A percentile compares a stretch with the other conserved stretches of the same genome.
Evolutionary conservation across 2,113 vertebrate species (phyloP).

Genomic region (Ahaetulla prasina): DNA sequence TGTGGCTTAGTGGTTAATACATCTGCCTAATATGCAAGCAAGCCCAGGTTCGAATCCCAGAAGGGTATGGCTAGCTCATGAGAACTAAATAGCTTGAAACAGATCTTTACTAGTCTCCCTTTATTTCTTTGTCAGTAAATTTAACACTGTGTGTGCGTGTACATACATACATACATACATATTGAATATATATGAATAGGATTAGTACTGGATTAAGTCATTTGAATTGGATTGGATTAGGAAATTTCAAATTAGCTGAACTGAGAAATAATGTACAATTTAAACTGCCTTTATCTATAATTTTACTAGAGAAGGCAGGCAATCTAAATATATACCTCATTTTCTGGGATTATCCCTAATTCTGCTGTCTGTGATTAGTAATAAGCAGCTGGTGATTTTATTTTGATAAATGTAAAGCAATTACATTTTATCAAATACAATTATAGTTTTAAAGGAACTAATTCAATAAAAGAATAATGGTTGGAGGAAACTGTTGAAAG

Average conservation of each 20-base stretch:
- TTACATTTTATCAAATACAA: not conserved
- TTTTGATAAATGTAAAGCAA: constrained; percentile 20
- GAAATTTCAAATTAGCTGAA: constrained; percentile 8
- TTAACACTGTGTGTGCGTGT: too few relatives aligned
- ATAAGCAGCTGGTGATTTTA: not conserved
- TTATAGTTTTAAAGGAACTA: constrained; percentile 6
- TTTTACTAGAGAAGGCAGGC: not conserved
- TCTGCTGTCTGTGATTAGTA: not conserved
- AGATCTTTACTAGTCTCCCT: too few relatives aligned
- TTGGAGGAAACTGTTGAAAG: not conserved
- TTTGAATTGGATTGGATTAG: constrained; percentile 8
- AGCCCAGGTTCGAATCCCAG: too few relatives aligned
- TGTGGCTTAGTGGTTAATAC: too few relatives aligned
- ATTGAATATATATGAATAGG: not conserved
- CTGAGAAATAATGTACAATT: constrained; percentile 20
- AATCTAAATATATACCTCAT: not conserved
- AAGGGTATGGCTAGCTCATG: too few relatives aligned
- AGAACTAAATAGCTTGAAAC: too few relatives aligned
- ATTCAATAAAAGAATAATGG: constrained; percentile 9
- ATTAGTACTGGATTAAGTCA: not conserved
- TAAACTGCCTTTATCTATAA: constrained; percentile 9
- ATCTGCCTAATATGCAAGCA: too few relatives aligned
- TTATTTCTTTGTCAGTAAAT: too few relatives aligned
- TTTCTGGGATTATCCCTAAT: not conserved
- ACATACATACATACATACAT: too few relatives aligned